A percentile compares a stretch with the other conserved stretches of the same genome.
phyloP scores from a whole-genome alignment of 2,797 vertebrate genomes.

The Schizothorax lantsangensis region DNA sequence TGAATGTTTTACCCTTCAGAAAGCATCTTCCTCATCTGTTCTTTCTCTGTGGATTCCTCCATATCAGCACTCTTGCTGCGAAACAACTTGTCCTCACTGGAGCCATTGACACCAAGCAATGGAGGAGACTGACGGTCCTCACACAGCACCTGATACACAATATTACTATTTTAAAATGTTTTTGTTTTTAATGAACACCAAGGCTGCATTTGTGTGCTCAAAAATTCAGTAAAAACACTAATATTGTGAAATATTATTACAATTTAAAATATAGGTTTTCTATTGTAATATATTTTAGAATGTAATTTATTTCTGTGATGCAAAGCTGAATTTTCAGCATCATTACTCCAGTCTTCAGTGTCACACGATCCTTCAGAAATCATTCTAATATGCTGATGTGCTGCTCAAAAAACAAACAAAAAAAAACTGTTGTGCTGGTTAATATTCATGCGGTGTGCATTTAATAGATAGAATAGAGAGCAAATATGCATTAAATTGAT shows the following conservation, averaged over 20 bases:
- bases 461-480: not conserved
- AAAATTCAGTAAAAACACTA: not conserved
- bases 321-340: not conserved
- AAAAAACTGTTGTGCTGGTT: not conserved
- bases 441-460: not conserved
- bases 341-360: not conserved
- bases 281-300: too few species aligned
- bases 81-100: slow-evolving; percentile 90
- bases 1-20: slow-evolving; percentile 87
- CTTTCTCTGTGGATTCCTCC: slow-evolving; percentile 85
- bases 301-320: not conserved
- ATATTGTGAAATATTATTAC: not conserved
- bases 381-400: not conserved
- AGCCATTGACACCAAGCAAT: slow-evolving; percentile 84
- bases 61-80: slow-evolving; percentile 92
- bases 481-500: not conserved
- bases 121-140: slow-evolving; percentile 80
- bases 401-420: not conserved
- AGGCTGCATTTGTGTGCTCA: not conserved
- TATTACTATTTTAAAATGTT: not conserved
- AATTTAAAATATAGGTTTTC: not conserved
- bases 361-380: not conserved
- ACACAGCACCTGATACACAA: slow-evolving; percentile 66
- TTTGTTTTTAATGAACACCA: not conserved
- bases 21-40: slow-evolving; percentile 93